Base-by-base conservation (phyloP, 35 echinoderm and acorn worm genomes). In the Diadema setosum region DNA sequence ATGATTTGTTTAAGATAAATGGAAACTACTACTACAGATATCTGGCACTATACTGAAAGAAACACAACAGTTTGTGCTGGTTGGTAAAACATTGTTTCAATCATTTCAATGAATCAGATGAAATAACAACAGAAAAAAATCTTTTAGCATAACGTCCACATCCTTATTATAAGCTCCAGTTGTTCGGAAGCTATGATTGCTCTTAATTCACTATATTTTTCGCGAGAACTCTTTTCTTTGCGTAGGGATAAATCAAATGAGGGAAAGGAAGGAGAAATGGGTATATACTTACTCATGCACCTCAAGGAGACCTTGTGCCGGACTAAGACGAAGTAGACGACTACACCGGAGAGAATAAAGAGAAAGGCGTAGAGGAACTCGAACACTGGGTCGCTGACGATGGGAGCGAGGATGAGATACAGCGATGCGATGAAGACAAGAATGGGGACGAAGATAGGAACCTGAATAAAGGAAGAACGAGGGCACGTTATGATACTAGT, bases 321-420 rank as follows among this genome's bases (percentile, higher is more conserved):
- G 42, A 97, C 76, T 26, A 97, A 97, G 11, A 91, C 91, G 34
- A 97, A 86, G 36, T 93, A 97, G 78, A 97, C 87, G 21, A 97
- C 32, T 2, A 97, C 84, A 5, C 95, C 95, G 44, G 95, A 82
- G 5, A 93, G 30, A 69, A 97, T 97, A 84, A 97, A 97, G 14
- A 97, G 87, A 27, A 70, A 42, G 2, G 95, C 95, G 42, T 90
- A 97, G 15, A 97, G 29, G 21, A 87, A 93, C 34, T 90, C 95
- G 24, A 97, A 11, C 4, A 59, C 91, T 29, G 95, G 95, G 24
- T 90, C 91, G 50, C 92, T 83, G 26, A 97, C 90, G 33, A 97
- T 93, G 0, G 95, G 95, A 25, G 95, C 87, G 64, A 97, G 65
- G 35, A 97, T 33, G 2, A 97, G 88, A 58, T 97, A 97, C 12